A percentile compares a stretch with the other conserved stretches of the same genome.
Conservation (phyloP, 2,888 invertebrate species). For the Embidobia sp. region DNA sequence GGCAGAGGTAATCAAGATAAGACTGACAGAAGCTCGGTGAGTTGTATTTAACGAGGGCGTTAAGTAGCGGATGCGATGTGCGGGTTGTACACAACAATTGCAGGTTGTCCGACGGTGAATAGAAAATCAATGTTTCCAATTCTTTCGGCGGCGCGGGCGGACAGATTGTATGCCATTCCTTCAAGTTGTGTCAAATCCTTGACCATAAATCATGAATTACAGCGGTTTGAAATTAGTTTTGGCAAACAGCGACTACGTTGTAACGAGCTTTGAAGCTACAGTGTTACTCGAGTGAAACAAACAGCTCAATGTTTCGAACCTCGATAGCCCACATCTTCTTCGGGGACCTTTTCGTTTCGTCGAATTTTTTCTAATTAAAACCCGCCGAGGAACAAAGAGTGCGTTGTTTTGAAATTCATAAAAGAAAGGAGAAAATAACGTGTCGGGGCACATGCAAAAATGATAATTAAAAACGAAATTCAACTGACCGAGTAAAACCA, state of each 20-base stretch:
- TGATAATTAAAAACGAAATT: conserved; percentile 3
- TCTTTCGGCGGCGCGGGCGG: conserved; percentile 6
- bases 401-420: conserved; percentile 14
- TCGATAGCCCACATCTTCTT: neutral
- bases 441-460: too few species aligned
- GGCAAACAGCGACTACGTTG: conserved; percentile 58
- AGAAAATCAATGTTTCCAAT: conserved; percentile 57
- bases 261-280: conserved; percentile 22
- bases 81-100: conserved; percentile 59
- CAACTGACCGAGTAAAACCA: neutral
- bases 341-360: conserved; percentile 22
- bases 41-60: conserved; percentile 59
- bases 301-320: conserved; percentile 40
- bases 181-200: conserved; percentile 9
- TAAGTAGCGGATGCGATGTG: conserved; percentile 53
- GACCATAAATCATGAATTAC: conserved; percentile 40
- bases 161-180: conserved; percentile 9
- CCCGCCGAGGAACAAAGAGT: neutral
- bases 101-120: conserved; percentile 51
- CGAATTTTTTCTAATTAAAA: conserved; percentile 33
- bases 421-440: neutral
- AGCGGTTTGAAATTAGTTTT: conserved; percentile 43
- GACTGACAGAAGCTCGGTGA: conserved; percentile 50
- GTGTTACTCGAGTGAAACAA: conserved; percentile 41
- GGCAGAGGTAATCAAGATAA: conserved; percentile 58